These are phyloP conservation scores for Baronia brevicornis DNA, from an alignment of 2,888 invertebrate species.

Conservation along the genomic window DNA sequence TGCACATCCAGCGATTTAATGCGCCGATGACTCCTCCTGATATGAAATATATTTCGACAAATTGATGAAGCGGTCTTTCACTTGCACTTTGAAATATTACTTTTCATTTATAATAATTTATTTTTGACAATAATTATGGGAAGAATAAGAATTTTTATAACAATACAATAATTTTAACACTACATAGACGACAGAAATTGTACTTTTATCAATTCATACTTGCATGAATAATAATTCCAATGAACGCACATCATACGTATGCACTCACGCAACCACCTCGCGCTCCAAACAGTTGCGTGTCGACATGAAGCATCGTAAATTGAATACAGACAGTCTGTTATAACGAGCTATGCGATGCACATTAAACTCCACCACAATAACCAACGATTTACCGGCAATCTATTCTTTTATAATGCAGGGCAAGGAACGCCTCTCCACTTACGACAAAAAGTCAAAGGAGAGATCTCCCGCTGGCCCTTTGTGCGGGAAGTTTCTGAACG, in stretches of 20 bases:
- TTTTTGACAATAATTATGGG: no score
- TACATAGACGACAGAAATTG: neutral
- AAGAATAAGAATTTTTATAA: no score
- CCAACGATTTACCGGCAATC: constrained; percentile 72
- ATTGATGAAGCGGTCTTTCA: no score
- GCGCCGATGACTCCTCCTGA: constrained; percentile 45
- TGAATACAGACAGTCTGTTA: constrained; percentile 56
- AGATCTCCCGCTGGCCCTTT: constrained; percentile 68
- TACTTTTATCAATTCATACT: constrained; percentile 23
- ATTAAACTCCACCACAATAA: constrained; percentile 68
- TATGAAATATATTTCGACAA: constrained; percentile 31
- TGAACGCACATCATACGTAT: constrained; percentile 55
- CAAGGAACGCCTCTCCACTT: constrained; percentile 68
- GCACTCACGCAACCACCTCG: constrained; percentile 48
- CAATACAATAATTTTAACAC: neutral
- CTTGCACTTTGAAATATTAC: no score
- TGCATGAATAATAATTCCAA: constrained; percentile 46
- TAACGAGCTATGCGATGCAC: constrained; percentile 49
- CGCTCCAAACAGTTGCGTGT: constrained; percentile 59
- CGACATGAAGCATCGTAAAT: constrained; percentile 56
- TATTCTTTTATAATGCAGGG: constrained; percentile 62
- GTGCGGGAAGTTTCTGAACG: constrained; percentile 49
- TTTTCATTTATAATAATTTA: no score
- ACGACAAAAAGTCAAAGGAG: constrained; percentile 67
- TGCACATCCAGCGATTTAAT: constrained; percentile 53